Evolutionary conservation across 2,888 invertebrate species (phyloP), one percentile per base, ranked within the genome.

Genomic region (Meloe dianella): DNA sequence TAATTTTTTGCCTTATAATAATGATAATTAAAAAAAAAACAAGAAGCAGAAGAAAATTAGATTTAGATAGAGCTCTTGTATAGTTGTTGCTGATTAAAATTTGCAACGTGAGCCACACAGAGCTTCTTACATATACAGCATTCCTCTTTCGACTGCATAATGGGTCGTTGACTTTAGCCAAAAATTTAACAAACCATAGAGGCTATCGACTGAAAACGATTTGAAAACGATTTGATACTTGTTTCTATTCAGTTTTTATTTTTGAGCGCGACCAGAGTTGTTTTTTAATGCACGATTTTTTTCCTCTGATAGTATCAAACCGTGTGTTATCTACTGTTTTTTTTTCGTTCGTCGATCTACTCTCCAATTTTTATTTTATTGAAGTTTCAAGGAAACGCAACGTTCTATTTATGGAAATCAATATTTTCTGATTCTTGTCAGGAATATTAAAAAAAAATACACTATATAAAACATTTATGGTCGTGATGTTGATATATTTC

Each of bases 381-480:
- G 17, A 41, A 41, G 41, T 41, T n/a, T 41, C 41, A 41, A 41
- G 41, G 41, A 41, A 41, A 41, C 41, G 5, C n/a, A 41, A 41
- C 41, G 41, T 41, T 41, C 41, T 17, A 17, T 41, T 41, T 41
- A 41, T 41, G 17, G 41, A 41, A 41, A 41, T 41, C 41, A 41
- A 41, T 41, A 41, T 41, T 41, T 41, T 41, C 41, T 41, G 41
- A 17, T 41, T 41, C 17, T 41, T 41, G 41, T 41, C 41, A 41
- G n/a, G 41, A 41, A 41, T 41, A 41, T 41, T 41, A 41, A 41
- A 41, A n/a, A n/a, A n/a, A n/a, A n/a, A n/a, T n/a, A n/a, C n/a
- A 41, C 41, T 41, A 41, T n/a, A n/a, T n/a, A 41, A n/a, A 41
- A 41, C 41, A 41, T 41, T 41, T 41, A 41, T 41, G 41, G 41